Base-by-base conservation (phyloP, 2,113 vertebrate species). In the Periophthalmus modestus region DNA sequence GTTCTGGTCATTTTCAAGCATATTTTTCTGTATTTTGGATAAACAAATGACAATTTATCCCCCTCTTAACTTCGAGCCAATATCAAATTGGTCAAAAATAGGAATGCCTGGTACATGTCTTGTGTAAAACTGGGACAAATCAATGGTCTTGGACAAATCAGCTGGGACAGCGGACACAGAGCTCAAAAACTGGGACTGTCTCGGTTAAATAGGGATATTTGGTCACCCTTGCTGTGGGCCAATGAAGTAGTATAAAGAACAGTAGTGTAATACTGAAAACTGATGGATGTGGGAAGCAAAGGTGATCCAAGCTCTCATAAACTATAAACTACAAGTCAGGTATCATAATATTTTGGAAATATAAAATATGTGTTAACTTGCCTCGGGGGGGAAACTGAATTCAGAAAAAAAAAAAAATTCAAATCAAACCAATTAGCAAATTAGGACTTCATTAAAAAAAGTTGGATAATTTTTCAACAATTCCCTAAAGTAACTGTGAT, bases 371-470 rank as follows among this genome's bases (percentile, higher is more conserved):
- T 69, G 0, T 28, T 33, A 59, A 75, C 39, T 63, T 47, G 72
- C 28, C 73, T 73, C 74, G n/a, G 33, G 73, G 39, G 55, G 16
- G 16, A n/a, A n/a, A n/a, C n/a, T 66, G 61, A 77, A 77, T 81
- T 83, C 65, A 39, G 71, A n/a, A 61, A 50, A 74, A 34, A 50
- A 74, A 34, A 82, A 80, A 14, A 80, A 82, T 78, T 73, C 5
- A 78, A 78, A 78, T 68, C 33, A 71, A 75, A 87, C 88, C 68
- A 85, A 83, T 71, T 15, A 66, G 50, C 59, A 78, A 87, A 83
- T 85, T 68, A 81, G 58, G n/a, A 67, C 62, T 67, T 76, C n/a
- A n/a, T 21, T 62, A 81, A 83, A 85, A n/a, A 68, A 73, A 13
- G 10, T 4, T 74, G 62, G 66, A 55, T 47, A 4, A 66, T 14